Evolutionary conservation across 2,888 invertebrate species (phyloP), one percentile per base, ranked within the genome.

Genomic region (Amphipyra tragopoginis): DNA sequence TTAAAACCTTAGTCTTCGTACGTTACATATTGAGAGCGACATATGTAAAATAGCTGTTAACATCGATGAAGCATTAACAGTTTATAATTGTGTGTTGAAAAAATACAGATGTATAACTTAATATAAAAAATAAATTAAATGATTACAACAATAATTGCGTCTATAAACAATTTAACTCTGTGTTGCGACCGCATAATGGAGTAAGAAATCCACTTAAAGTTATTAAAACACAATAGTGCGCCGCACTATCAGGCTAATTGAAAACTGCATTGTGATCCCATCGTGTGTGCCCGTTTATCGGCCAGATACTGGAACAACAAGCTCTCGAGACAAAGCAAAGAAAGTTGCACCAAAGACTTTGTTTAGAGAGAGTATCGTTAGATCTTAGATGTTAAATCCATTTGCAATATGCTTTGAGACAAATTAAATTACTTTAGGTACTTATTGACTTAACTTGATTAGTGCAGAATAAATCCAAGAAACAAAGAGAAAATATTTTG

Each of bases 191-290:
- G 56, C 73, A 77, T 85, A 85, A 85, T 85, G 73, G 76, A 87
- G 85, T 86, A 85, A 87, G 86, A 86, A 85, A 84, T 86, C 86
- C 89, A 91, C 89, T 93, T 88, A 86, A 84, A 87, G 85, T 90
- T 91, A 91, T 92, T 90, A 92, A 91, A 91, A 88, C 85, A 87
- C 88, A 89, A 90, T 88, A 90, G 86, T 86, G 73, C 77, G 80
- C 77, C 76, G 75, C 64, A 11, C 88, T 86, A 89, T 91, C 87
- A 87, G 77, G 80, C 84, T 92, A 92, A 92, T 92, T 92, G 90
- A 89, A 91, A 90, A 89, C 84, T 86, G 86, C 87, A 87, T 84
- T 87, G 85, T 86, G 79, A 84, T 71, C 64, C 59, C 69, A 56
- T 65, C 66, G 68, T 72, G 64, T 70, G 64, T 67, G 69, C 57